Evolutionary conservation across 2,797 vertebrate species (phyloP).

Genomic region (Molossus alvarezi): DNA sequence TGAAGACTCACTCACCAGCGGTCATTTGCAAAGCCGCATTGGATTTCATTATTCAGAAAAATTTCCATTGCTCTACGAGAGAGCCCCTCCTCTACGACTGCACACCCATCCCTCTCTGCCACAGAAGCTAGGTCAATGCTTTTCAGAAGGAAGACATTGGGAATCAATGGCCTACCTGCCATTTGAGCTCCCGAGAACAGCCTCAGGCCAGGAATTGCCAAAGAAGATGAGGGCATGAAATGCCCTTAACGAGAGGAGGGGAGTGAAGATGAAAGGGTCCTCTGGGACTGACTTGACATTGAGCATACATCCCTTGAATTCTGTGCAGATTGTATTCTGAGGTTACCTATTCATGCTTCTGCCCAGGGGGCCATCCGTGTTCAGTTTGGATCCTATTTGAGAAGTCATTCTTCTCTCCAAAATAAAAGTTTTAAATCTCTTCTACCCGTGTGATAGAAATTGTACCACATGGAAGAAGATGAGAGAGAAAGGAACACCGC

Average conservation of each 20-base stretch:
- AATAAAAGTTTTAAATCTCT: background rate
- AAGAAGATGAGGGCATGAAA: background rate
- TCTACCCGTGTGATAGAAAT: background rate
- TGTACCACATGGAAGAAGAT: background rate
- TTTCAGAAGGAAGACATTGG: background rate
- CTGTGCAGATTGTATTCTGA: background rate
- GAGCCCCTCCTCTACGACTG: background rate
- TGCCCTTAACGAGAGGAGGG: background rate
- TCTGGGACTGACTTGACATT: background rate
- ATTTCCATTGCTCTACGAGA: background rate
- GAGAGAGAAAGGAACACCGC: background rate
- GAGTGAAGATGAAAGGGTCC: background rate
- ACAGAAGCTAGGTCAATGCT: background rate
- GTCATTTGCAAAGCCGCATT: slow-evolving; percentile 17
- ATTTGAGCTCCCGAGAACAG: background rate
- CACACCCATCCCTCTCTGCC: background rate
- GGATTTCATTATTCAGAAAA: slow-evolving; percentile 44
- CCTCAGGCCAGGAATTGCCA: background rate
- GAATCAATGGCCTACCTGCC: background rate
- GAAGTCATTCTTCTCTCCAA: background rate
- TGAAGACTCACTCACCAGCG: slow-evolving; percentile 24
- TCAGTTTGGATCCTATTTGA: background rate
- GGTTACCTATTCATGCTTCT: background rate
- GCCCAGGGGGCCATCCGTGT: too few relatives aligned
- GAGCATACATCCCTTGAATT: background rate